Percentiles rank a stretch among this genome's conserved stretches.
These are phyloP conservation scores for Scomberomorus guttatus DNA, from an alignment of 2,797 vertebrate genomes.

Conservation along the genomic window DNA sequence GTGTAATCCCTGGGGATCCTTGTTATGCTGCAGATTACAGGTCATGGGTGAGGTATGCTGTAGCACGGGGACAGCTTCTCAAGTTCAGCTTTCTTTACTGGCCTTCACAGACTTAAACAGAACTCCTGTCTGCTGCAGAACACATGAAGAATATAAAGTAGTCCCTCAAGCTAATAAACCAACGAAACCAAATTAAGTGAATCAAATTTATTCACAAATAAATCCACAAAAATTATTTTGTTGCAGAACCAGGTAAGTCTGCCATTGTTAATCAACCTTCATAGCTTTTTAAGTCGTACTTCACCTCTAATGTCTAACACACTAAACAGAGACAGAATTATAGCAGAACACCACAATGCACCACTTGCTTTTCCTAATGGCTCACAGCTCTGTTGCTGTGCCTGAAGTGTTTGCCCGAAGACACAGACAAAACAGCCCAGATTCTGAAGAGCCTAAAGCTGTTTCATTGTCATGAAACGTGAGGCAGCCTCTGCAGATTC, in stretches of 20 bases:
- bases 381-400: slow-evolving; percentile 11
- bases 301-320: slow-evolving; percentile 5
- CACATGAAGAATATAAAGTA: not conserved
- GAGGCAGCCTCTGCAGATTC: slow-evolving; percentile 58
- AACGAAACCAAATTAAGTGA: not conserved
- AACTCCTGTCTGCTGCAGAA: not conserved
- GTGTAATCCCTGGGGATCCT: slow-evolving; percentile 7
- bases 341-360: not conserved
- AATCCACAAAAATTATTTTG: not conserved
- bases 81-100: slow-evolving; percentile 9
- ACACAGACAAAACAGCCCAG: slow-evolving; percentile 55
- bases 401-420: slow-evolving; percentile 28
- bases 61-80: not conserved
- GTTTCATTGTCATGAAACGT: slow-evolving; percentile 47
- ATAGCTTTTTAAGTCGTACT: slow-evolving; percentile 2
- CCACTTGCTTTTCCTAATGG: slow-evolving; percentile 9
- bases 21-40: slow-evolving; percentile 9
- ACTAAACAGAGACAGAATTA: not conserved
- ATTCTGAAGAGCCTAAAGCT: slow-evolving; percentile 38
- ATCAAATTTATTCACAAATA: not conserved
- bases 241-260: not conserved
- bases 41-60: slow-evolving; percentile 6
- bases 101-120: not conserved
- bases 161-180: not conserved
- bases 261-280: not conserved